phyloP scores from a whole-genome alignment of 1,140 invertebrate species.

The Lutraria rhynchaena region DNA sequence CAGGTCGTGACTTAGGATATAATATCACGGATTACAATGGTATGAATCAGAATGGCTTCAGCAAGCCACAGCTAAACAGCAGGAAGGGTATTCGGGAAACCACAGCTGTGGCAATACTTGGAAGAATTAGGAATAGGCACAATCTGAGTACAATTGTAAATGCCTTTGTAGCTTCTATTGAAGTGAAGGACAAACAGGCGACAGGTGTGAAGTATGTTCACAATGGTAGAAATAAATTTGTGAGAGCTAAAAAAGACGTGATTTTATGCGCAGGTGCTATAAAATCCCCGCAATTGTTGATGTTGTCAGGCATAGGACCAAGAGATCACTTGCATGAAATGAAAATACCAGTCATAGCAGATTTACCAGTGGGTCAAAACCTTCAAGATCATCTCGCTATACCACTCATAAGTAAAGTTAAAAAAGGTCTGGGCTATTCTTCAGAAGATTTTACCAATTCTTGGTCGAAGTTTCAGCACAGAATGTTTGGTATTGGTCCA shows the following conservation, averaged over 20 bases:
- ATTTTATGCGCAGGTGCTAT: conserved; percentile 90
- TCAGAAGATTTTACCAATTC: background rate
- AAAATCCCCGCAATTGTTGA: conserved; percentile 93
- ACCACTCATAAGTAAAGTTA: background rate
- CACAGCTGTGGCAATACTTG: background rate
- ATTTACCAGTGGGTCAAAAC: conserved; percentile 23
- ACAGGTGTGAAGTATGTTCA: conserved; percentile 10
- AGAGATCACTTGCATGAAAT: conserved; percentile 62
- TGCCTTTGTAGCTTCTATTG: background rate
- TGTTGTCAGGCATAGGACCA: conserved; percentile 95
- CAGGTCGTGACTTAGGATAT: conserved; percentile 66
- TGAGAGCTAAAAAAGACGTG: conserved; percentile 81
- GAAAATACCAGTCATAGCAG: conserved; percentile 13
- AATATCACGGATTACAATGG: conserved; percentile 43
- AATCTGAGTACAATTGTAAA: conserved; percentile 8
- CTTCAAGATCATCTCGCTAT: conserved; percentile 14
- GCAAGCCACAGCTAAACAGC: background rate
- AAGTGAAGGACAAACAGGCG: background rate
- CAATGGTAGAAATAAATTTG: conserved; percentile 26
- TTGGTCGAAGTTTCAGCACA: background rate
- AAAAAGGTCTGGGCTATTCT: conserved; percentile 15
- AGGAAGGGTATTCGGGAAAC: conserved; percentile 1
- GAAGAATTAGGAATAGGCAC: background rate
- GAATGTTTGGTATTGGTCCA: background rate
- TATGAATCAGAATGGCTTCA: conserved; percentile 5